Evolutionary conservation across 1,140 invertebrate genomes (phyloP), one percentile per base, ranked within the genome.

Genomic region (Aphelenchoides fujianensis): DNA sequence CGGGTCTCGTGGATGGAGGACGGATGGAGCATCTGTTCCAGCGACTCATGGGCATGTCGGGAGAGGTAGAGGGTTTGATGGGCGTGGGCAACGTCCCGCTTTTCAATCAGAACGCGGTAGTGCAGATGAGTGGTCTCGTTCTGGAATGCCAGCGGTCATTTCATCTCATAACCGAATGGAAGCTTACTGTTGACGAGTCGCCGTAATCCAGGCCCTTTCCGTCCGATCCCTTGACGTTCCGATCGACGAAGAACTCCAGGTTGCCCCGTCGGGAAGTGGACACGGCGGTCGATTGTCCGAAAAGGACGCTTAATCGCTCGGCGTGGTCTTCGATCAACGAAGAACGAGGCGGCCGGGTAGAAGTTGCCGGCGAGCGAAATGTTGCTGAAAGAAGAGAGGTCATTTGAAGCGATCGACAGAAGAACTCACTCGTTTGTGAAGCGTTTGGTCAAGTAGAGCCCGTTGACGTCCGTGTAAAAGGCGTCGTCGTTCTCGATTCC

Each of bases 391-490:
- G 34, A 52, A n/a, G n/a, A n/a, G n/a, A n/a, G n/a, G 5, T 27
- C 0, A n/a, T n/a, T n/a, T n/a, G n/a, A 34, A 74, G 16, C 1
- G 1, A 0, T n/a, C n/a, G n/a, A 5, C 30, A 5, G 1, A 5
- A 35, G 5, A 52, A 66, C 36, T 19, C 59, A 52, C 62, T 70
- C 32, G 27, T 68, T 72, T 19, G 19, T 59, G 16, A 62, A 16
- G 27, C 53, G 70, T 62, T 55, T 59, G 23, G 64, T 62, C 7
- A 55, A 57, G 41, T 72, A 74, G 19, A 74, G 53, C 32, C 73
- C 73, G 34, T 74, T 74, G 3, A 74, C 66, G 55, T 74, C 73
- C 0, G 73, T 74, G 28, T 48, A 70, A 19, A 74, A 76, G 3
- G 35, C 30, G n/a, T 68, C 34, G 2, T 71, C 35, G n/a, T 34